These are phyloP conservation scores for Polypedilum pembai DNA, from an alignment of 1,140 invertebrate species.

Conservation along the genomic window DNA sequence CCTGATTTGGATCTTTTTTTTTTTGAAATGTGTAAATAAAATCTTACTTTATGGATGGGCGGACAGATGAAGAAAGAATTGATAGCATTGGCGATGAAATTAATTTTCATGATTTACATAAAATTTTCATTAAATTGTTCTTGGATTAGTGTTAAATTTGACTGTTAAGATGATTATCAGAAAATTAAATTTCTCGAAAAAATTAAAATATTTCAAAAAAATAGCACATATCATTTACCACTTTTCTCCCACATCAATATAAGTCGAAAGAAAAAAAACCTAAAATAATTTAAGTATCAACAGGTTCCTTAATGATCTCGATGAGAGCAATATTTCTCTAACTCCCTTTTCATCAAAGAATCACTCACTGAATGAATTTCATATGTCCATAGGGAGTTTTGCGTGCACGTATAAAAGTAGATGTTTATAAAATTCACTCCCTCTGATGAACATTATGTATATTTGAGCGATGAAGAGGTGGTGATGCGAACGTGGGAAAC, in stretches of 20 bases:
- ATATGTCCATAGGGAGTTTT: slow-evolving; percentile 27
- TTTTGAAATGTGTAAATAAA: slow-evolving; percentile 23
- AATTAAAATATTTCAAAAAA: too few relatives aligned
- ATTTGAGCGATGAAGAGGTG: background rate
- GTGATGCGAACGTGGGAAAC: slow-evolving; percentile 20
- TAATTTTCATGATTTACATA: slow-evolving; percentile 14
- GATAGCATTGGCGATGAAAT: slow-evolving; percentile 11
- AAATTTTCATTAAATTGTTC: background rate
- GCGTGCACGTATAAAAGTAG: background rate
- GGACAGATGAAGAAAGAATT: background rate
- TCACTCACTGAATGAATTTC: slow-evolving; percentile 9
- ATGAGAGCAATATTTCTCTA: background rate
- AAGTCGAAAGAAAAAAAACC: background rate
- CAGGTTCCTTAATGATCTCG: background rate
- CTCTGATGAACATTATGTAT: background rate
- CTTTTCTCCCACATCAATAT: too few relatives aligned
- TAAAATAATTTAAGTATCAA: background rate
- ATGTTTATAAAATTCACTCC: slow-evolving; percentile 1
- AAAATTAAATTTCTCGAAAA: too few relatives aligned
- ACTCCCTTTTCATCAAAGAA: background rate
- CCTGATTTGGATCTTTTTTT: background rate
- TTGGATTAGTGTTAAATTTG: too few relatives aligned
- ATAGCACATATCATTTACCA: too few relatives aligned
- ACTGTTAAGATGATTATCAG: too few relatives aligned
- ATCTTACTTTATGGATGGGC: background rate